phyloP scores from a whole-genome alignment of 2,888 invertebrate genomes.

The Drosophila falleni region DNA sequence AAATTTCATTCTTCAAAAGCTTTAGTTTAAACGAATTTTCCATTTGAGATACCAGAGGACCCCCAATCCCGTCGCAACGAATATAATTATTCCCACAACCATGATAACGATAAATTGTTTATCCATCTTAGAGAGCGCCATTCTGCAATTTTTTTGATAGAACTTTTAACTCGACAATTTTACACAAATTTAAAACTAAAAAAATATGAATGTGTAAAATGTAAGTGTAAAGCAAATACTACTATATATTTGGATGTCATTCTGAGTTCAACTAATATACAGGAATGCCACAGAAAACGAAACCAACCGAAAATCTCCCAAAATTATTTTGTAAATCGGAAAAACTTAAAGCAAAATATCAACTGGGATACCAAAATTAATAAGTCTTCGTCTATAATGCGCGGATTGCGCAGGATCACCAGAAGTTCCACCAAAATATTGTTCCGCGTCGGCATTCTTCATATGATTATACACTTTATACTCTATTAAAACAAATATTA shows the following conservation, averaged over 20 bases:
- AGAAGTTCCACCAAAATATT: background rate
- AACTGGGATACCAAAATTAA: background rate
- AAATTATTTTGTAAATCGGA: no score
- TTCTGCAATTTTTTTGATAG: background rate
- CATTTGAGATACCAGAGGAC: constrained; percentile 4
- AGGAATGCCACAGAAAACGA: no score
- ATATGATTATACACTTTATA: background rate
- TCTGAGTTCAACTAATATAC: background rate
- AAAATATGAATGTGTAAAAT: background rate
- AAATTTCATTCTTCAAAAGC: background rate
- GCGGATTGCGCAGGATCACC: background rate
- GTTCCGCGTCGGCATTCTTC: background rate
- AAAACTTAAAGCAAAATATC: background rate
- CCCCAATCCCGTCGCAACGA: background rate
- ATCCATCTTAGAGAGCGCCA: constrained; percentile 2
- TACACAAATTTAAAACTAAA: background rate
- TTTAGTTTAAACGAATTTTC: background rate
- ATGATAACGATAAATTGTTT: constrained; percentile 8
- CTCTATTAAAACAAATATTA: background rate
- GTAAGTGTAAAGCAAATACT: constrained; percentile 11
- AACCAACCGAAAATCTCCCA: no score
- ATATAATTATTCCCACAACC: constrained; percentile 1
- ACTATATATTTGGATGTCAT: background rate
- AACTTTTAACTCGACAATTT: background rate
- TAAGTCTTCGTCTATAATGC: background rate